Conservation (phyloP, 1,140 invertebrate genomes). For the Danaus plexippus region DNA sequence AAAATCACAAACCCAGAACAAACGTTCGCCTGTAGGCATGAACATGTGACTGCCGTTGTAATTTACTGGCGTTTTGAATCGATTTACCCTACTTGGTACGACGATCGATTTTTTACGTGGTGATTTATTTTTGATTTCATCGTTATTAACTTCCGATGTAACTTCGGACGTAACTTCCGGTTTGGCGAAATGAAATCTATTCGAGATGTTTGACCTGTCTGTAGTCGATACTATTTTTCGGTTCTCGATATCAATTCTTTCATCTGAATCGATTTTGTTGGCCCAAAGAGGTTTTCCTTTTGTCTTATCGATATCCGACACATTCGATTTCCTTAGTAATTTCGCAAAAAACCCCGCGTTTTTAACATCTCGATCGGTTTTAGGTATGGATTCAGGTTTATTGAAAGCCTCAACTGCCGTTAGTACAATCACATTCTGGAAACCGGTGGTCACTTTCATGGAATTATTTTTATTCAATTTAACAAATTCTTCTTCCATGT, state of each 20-base stretch:
- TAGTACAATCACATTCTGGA: conserved; percentile 20
- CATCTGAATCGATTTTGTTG: conserved; percentile 27
- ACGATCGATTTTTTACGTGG: conserved; percentile 34
- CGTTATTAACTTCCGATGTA: conserved; percentile 21
- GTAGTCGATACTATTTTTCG: too few relatives aligned
- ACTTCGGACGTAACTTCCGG: conserved; percentile 8
- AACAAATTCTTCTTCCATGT: conserved; percentile 36
- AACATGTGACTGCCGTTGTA: conserved; percentile 55
- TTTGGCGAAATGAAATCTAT: too few relatives aligned
- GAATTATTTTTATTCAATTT: conserved; percentile 44
- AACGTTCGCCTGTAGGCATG: conserved; percentile 52
- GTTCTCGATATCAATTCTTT: conserved; percentile 14
- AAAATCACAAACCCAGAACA: conserved; percentile 54
- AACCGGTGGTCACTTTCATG: conserved; percentile 34
- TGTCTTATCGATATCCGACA: conserved; percentile 31
- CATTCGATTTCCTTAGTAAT: conserved; percentile 44
- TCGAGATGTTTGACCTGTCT: too few relatives aligned
- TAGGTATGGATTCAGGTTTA: conserved; percentile 42
- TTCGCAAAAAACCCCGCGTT: conserved; percentile 34
- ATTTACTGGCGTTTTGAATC: conserved; percentile 34
- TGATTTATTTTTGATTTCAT: conserved; percentile 5
- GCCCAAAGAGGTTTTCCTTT: conserved; percentile 44
- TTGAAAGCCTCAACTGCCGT: conserved; percentile 40
- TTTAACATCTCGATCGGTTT: conserved; percentile 6
- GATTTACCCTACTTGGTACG: conserved; percentile 34